phyloP scores from a whole-genome alignment of 1,140 invertebrate species.

The Adoxophyes honmai region DNA sequence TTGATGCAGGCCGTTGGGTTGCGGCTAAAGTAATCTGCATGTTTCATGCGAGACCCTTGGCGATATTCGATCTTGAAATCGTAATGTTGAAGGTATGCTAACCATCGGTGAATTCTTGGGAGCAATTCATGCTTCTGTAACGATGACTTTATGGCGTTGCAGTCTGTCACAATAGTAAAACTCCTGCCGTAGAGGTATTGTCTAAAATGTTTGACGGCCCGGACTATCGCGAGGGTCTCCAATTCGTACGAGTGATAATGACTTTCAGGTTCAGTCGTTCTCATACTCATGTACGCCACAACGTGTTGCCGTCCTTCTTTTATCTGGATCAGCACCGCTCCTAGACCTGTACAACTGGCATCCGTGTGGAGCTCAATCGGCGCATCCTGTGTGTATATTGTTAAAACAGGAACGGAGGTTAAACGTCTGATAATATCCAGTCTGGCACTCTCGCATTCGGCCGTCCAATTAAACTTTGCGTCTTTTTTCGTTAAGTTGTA shows the following conservation, averaged over 20 bases:
- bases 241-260: constrained; percentile 50
- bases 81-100: too few relatives aligned
- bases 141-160: constrained; percentile 28
- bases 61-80: too few relatives aligned
- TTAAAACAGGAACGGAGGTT: constrained; percentile 2
- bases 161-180: too few relatives aligned
- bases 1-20: too few relatives aligned
- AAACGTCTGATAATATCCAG: not conserved
- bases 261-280: constrained; percentile 22
- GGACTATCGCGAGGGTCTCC: constrained; percentile 29
- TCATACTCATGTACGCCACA: constrained; percentile 13
- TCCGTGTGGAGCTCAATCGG: constrained; percentile 36
- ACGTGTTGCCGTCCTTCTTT: constrained; percentile 5
- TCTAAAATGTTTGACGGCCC: constrained; percentile 15
- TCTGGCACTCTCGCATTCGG: not conserved
- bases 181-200: constrained; percentile 42
- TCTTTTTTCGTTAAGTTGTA: constrained; percentile 1
- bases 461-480: too few relatives aligned
- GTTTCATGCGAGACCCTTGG: too few relatives aligned
- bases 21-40: too few relatives aligned
- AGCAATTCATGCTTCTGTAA: constrained; percentile 29
- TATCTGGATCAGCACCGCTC: constrained; percentile 25
- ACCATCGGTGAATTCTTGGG: constrained; percentile 30
- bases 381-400: constrained; percentile 25
- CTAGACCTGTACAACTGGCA: constrained; percentile 18